These are phyloP conservation scores for Hapalemur alaotrensis DNA, from an alignment of 2,797 vertebrate genomes.

Conservation along the genomic window DNA sequence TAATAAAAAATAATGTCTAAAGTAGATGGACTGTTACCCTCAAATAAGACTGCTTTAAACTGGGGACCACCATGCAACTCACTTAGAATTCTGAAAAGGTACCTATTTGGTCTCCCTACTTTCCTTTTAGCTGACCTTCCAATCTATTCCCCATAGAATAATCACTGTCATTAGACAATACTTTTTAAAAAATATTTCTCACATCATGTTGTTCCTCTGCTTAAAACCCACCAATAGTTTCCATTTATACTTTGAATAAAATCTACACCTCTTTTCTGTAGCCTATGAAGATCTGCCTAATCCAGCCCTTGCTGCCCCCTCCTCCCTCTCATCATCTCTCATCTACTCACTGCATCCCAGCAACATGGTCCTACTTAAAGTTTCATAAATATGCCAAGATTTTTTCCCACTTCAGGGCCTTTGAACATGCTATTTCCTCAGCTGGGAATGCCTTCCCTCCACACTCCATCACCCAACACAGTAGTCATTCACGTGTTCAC, in stretches of 20 bases:
- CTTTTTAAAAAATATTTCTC: not conserved
- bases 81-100: not conserved
- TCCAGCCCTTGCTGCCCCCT: not conserved
- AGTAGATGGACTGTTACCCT: not conserved
- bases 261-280: not conserved
- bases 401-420: not conserved
- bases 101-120: not conserved
- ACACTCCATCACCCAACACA: not conserved
- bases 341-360: not conserved
- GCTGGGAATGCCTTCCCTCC: not conserved
- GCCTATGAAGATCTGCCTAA: not conserved
- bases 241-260: not conserved
- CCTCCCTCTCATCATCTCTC: not conserved
- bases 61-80: not conserved
- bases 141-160: not conserved
- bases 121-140: not conserved
- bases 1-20: not conserved
- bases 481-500: not conserved
- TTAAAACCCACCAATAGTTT: not conserved
- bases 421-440: not conserved
- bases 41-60: not conserved
- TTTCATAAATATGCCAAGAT: not conserved
- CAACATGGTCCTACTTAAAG: not conserved
- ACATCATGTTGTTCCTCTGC: not conserved
- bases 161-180: not conserved